Evolutionary conservation across 2,888 invertebrate genomes (phyloP), one percentile per base, ranked within the genome.

Genomic region (Byasa hedistus): DNA sequence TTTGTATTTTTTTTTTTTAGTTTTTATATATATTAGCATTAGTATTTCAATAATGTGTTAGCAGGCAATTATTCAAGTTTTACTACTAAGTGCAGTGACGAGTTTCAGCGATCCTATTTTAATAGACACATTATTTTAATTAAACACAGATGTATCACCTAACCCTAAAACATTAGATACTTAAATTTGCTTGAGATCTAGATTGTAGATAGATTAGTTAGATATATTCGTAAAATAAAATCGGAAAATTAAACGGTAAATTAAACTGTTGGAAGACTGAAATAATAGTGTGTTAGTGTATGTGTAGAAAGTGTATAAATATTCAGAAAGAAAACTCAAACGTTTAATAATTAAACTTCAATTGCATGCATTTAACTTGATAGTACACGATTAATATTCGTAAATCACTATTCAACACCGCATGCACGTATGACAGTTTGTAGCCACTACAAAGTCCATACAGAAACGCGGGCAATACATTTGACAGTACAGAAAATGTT

Each of bases 151-250:
- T 74, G 73, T 75, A 78, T 73, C 74, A n/a, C 74, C 77, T 78
- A 77, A 79, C 79, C 78, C 74, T 79, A 76, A 79, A 76, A 78
- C 71, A 75, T 78, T 72, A 73, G 85, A 90, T 89, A 89, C 79
- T 87, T 91, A 91, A 91, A 91, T 91, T 91, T 91, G 91, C 91
- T 91, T 91, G 90, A 85, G 76, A 79, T 73, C 70, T 68, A 70
- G 69, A 72, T 77, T 74, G 78, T 76, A 72, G 71, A 72, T 72
- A 68, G 65, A 36, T 64, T 23, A 44, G 57, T 39, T 36, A 54
- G 23, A 27, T n/a, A 51, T 17, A 2, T n/a, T 60, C 64, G 66
- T 64, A 65, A 66, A 70, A 71, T 51, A 59, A 67, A 69, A 70
- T 69, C 65, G 52, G 72, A 75, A 69, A 71, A 61, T 64, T 70